Evolutionary conservation across 2,888 invertebrate species (phyloP), one percentile per base, ranked within the genome.

Genomic region (Ochropacha duplaris): DNA sequence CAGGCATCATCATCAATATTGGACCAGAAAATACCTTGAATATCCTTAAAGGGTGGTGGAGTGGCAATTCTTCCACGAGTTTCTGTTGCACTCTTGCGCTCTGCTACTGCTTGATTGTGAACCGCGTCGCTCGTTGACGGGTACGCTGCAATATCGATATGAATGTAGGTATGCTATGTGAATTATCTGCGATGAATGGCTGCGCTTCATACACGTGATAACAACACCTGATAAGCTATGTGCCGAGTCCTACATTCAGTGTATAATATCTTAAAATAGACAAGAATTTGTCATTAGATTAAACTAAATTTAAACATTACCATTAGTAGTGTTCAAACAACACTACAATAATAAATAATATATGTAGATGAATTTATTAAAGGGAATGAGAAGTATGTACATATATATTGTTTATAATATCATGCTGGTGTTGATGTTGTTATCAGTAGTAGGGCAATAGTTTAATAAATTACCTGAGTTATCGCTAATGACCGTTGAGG

Each of bases 161-260:
- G 75, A 72, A 50, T 64, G 63, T 66, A 60, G 64, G 63, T 64
- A 69, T 65, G 65, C 58, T 63, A 63, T 62, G 57, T 62, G 71
- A 66, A 79, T 82, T 88, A 88, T 88, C 84, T 80, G 65, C 71
- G 72, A 78, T 85, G 83, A 86, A 84, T 80, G 78, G 74, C 71
- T 83, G 77, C 83, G 82, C 82, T 87, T 83, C 79, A 87, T 84
- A 83, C 69, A 73, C 58, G 66, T 71, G 90, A 91, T 90, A 89
- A 89, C 81, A 74, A 59, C 62, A 69, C 62, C 65, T 76, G 88
- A 89, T 88, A 88, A 88, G 81, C 76, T 62, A 59, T 62, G 68
- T 66, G 58, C 61, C 61, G 65, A 70, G 70, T 71, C 66, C 72
- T 72, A 72, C 66, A 72, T 70, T 61, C 62, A 70, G 67, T 62